Conservation (phyloP, 2,113 vertebrate species). For the Lipophrys pholis region DNA sequence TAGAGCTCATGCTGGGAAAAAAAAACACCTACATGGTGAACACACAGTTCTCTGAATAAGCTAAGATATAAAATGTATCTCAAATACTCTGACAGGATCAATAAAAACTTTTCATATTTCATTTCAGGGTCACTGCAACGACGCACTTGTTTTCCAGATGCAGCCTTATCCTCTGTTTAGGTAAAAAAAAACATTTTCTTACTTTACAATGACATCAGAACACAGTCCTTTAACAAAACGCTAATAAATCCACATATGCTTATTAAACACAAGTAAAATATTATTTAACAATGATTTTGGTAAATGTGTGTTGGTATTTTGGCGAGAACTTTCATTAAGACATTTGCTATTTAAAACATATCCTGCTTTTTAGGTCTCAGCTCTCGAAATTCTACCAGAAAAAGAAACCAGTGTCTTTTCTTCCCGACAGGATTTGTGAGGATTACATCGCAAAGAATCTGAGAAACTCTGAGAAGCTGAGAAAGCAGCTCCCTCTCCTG, state of each 20-base stretch:
- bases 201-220: no score
- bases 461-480: slow-evolving; percentile 67
- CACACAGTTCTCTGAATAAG: background rate
- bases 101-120: background rate
- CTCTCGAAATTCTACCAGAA: slow-evolving; percentile 7
- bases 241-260: no score
- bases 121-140: slow-evolving; percentile 88
- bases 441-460: slow-evolving; percentile 90
- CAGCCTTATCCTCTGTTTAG: slow-evolving; percentile 92
- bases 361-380: background rate
- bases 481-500: slow-evolving; percentile 85
- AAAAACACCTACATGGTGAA: background rate
- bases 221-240: no score
- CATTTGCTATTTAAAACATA: slow-evolving; percentile 6
- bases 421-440: slow-evolving; percentile 85
- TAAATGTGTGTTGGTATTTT: no score
- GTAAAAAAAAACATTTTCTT: slow-evolving; percentile 73
- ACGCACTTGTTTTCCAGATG: slow-evolving; percentile 93
- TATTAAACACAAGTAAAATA: no score
- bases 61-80: background rate
- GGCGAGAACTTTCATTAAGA: background rate
- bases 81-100: background rate
- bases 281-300: no score
- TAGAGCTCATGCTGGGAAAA: no score
- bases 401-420: slow-evolving; percentile 9